Evolutionary conservation across 2,888 invertebrate genomes (phyloP).

Genomic region (Melolontha melolontha): DNA sequence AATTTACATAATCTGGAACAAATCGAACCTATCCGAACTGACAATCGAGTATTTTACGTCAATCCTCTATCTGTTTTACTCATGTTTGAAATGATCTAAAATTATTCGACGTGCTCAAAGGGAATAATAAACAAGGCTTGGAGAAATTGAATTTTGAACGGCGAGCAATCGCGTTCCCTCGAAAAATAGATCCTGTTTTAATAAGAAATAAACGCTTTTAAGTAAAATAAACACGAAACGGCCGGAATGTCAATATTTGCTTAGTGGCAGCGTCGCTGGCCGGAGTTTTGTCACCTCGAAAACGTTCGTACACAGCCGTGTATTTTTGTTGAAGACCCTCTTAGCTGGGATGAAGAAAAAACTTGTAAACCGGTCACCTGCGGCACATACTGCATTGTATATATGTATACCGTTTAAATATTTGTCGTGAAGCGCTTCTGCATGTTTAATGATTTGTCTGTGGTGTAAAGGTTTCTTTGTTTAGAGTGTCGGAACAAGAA

Average conservation of each 20-base stretch:
- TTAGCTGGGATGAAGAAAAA: slow-evolving; percentile 7
- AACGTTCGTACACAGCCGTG: slow-evolving; percentile 16
- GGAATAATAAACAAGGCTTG: slow-evolving; percentile 18
- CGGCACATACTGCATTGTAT: slow-evolving; percentile 25
- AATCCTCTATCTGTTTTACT: slow-evolving; percentile 1
- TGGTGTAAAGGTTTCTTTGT: slow-evolving; percentile 28
- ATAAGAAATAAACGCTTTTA: slow-evolving; percentile 45
- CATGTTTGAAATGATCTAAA: slow-evolving; percentile 14
- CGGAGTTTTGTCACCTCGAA: slow-evolving; percentile 39
- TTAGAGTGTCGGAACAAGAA: slow-evolving; percentile 25
- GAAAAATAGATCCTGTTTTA: slow-evolving; percentile 39
- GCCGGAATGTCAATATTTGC: slow-evolving; percentile 42
- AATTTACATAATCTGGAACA: slow-evolving; percentile 1
- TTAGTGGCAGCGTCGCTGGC: slow-evolving; percentile 25
- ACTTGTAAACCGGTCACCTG: slow-evolving; percentile 35
- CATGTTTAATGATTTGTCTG: slow-evolving; percentile 36
- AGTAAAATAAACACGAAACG: slow-evolving; percentile 44
- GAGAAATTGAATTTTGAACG: slow-evolving; percentile 20
- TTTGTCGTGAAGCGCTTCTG: slow-evolving; percentile 40
- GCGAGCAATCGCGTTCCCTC: slow-evolving; percentile 1
- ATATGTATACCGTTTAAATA: slow-evolving; percentile 31
- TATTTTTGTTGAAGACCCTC: slow-evolving; percentile 22
- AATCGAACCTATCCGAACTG: slow-evolving; percentile 17
- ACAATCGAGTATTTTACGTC: slow-evolving; percentile 14
- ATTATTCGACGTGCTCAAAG: neutral